A percentile compares a stretch with the other conserved stretches of the same genome.
These are phyloP conservation scores for Mechanitis mazaeus DNA, from an alignment of 2,888 invertebrate genomes.

Conservation along the genomic window DNA sequence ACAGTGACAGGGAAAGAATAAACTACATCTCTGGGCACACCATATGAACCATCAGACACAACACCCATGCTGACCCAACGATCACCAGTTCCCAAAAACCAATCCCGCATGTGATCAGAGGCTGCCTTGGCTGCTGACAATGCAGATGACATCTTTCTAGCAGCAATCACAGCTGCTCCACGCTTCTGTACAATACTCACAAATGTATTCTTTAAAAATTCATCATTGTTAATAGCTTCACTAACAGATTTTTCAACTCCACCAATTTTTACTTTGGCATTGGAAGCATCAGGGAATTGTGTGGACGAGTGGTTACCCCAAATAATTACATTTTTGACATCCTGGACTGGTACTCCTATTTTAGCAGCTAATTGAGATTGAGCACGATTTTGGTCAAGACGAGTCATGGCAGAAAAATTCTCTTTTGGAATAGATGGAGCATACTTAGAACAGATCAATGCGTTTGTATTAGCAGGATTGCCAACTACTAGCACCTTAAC, in stretches of 20 bases:
- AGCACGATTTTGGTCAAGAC: slow-evolving; percentile 98
- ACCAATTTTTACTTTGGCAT: slow-evolving; percentile 79
- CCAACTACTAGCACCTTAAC: slow-evolving; percentile 98
- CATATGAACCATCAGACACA: slow-evolving; percentile 96
- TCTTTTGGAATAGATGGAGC: slow-evolving; percentile 96
- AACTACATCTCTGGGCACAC: slow-evolving; percentile 90
- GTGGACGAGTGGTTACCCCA: slow-evolving; percentile 99
- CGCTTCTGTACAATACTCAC: slow-evolving; percentile 96
- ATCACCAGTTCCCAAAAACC: slow-evolving; percentile 93
- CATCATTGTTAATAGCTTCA: slow-evolving; percentile 86
- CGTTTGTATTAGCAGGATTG: slow-evolving; percentile 99
- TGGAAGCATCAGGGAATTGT: slow-evolving; percentile 95
- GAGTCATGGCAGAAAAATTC: slow-evolving; percentile 98
- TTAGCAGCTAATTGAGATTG: slow-evolving; percentile 90
- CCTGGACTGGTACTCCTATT: slow-evolving; percentile 80
- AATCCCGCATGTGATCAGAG: slow-evolving; percentile 97
- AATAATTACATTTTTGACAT: slow-evolving; percentile 94
- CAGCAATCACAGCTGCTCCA: slow-evolving; percentile 97
- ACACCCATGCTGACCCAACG: slow-evolving; percentile 97
- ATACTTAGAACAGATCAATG: slow-evolving; percentile 95
- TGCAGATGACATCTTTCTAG: slow-evolving; percentile 98
- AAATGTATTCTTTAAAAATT: slow-evolving; percentile 88
- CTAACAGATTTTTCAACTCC: slow-evolving; percentile 77
- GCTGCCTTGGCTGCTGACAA: slow-evolving; percentile 99
- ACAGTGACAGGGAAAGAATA: slow-evolving; percentile 97